These are phyloP conservation scores for Ceratotherium simum DNA, from an alignment of 2,113 vertebrate species.

Conservation along the genomic window DNA sequence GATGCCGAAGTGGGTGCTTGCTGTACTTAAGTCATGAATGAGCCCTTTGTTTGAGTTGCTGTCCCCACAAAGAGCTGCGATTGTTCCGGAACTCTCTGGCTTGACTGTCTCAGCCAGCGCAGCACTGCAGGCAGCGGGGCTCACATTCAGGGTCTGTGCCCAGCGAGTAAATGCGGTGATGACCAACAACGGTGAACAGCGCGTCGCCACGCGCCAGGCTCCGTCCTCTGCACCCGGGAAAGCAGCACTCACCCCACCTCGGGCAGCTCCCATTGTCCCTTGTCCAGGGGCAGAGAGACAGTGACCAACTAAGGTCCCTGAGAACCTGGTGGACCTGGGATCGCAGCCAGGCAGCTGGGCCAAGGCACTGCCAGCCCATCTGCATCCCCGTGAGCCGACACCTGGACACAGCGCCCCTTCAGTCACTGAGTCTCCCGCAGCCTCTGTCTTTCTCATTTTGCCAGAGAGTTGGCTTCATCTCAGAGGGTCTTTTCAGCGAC, in stretches of 20 bases:
- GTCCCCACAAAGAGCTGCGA: neutral
- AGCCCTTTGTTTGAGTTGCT: neutral
- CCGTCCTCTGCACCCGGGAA: too few species aligned
- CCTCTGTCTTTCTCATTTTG: neutral
- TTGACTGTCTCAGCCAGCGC: neutral
- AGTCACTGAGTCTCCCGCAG: rapidly evolving
- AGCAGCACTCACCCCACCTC: neutral
- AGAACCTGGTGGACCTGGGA: neutral
- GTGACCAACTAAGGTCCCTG: neutral
- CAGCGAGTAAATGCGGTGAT: neutral
- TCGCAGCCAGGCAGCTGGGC: neutral
- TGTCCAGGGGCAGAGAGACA: neutral
- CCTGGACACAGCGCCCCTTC: neutral
- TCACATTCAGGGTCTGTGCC: neutral
- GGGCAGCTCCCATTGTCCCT: neutral
- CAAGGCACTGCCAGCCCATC: neutral
- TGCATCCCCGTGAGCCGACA: rapidly evolving
- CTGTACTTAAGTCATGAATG: neutral
- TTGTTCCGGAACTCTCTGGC: neutral
- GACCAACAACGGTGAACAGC: rapidly evolving
- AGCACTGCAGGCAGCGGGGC: rapidly evolving
- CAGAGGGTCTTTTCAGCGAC: neutral
- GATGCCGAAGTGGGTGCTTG: rapidly evolving
- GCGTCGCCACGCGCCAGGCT: neutral
- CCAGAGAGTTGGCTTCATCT: neutral